Percentiles rank a stretch among this genome's conserved stretches.
These are phyloP conservation scores for Mionectes olivaceus DNA, from an alignment of 2,797 vertebrate genomes.

Conservation along the genomic window DNA sequence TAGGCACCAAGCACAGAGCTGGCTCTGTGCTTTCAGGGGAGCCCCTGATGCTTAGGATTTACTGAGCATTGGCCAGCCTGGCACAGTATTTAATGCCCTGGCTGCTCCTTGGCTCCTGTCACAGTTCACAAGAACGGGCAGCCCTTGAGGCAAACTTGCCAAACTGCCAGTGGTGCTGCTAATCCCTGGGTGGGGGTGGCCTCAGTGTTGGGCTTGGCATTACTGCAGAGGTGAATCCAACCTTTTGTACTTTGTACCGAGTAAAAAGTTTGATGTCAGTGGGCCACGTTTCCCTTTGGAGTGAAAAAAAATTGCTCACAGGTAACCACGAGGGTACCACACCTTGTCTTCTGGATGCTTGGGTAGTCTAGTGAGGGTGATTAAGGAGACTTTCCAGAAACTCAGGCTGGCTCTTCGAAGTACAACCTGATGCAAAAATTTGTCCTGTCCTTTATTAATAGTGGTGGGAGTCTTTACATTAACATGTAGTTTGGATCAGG, in stretches of 20 bases:
- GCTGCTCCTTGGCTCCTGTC: not conserved
- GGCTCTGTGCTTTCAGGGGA: constrained; percentile 1
- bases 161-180: not conserved
- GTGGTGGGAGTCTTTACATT: not conserved
- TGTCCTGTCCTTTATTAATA: not conserved
- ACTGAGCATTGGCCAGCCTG: not conserved
- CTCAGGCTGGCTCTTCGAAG: not conserved
- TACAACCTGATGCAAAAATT: not conserved
- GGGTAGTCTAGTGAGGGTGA: not conserved
- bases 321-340: not conserved
- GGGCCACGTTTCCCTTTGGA: not conserved
- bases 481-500: not conserved
- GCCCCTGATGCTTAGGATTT: not conserved
- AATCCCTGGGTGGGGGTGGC: not conserved
- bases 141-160: not conserved
- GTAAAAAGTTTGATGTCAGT: not conserved
- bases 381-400: not conserved
- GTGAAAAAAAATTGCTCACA: not conserved
- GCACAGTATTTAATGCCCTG: not conserved
- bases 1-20: not conserved
- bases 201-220: not conserved
- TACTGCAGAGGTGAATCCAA: not conserved
- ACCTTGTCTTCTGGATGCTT: not conserved
- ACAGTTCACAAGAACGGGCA: not conserved
- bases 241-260: not conserved